These are phyloP conservation scores for Tanaodytes sp. DNA, from an alignment of 2,888 invertebrate species.

Conservation along the genomic window DNA sequence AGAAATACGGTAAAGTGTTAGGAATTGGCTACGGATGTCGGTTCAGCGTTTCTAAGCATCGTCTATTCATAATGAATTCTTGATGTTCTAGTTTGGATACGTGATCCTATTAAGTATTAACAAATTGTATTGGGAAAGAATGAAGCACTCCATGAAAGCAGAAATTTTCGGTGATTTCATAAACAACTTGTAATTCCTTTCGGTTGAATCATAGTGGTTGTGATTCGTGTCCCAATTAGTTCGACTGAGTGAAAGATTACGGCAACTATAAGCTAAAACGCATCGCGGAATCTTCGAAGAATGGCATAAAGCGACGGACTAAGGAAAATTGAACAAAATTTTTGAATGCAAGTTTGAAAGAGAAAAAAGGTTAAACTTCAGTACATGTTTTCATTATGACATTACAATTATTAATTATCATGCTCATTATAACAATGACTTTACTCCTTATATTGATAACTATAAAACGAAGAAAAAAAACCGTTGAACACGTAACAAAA, in stretches of 20 bases:
- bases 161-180: too few relatives aligned
- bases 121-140: too few relatives aligned
- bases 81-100: too few relatives aligned
- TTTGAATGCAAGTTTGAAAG: too few relatives aligned
- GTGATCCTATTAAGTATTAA: too few relatives aligned
- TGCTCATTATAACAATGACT: constrained; percentile 69
- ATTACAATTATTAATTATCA: constrained; percentile 71
- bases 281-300: too few relatives aligned
- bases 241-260: neutral
- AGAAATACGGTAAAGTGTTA: too few relatives aligned
- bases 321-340: too few relatives aligned
- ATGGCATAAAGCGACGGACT: too few relatives aligned
- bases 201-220: neutral
- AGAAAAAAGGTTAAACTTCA: constrained; percentile 71
- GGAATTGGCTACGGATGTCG: neutral
- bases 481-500: constrained; percentile 52
- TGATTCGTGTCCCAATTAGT: neutral
- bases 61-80: neutral
- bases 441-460: constrained; percentile 70
- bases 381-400: constrained; percentile 72
- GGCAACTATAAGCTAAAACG: too few relatives aligned
- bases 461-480: constrained; percentile 68
- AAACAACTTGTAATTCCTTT: too few relatives aligned
- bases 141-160: too few relatives aligned
- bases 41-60: neutral